phyloP scores from a whole-genome alignment of 2,888 invertebrate species.

The Drosophila incognita region DNA sequence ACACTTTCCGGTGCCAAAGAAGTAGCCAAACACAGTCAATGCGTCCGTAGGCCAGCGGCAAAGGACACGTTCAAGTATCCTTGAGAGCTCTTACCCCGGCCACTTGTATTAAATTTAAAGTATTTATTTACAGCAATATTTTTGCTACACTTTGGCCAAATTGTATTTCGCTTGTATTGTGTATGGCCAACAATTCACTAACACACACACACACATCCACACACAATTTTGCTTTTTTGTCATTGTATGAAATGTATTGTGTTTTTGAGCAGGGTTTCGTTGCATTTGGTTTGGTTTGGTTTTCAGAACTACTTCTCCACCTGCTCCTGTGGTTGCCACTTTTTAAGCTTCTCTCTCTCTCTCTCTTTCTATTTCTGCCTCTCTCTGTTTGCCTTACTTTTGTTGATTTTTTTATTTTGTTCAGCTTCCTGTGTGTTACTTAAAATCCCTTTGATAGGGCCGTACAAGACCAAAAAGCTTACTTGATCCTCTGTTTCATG shows the following conservation, averaged over 20 bases:
- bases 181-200: constrained; percentile 36
- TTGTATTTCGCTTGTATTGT: constrained; percentile 55
- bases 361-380: background rate
- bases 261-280: constrained; percentile 50
- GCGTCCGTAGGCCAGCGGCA: constrained; percentile 4
- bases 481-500: background rate
- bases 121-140: constrained; percentile 77
- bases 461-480: constrained; percentile 13
- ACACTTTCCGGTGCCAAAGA: constrained; percentile 60
- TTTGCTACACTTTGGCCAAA: constrained; percentile 73
- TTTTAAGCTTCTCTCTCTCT: constrained; percentile 26
- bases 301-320: constrained; percentile 17
- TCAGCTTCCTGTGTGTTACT: constrained; percentile 4
- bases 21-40: background rate
- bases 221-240: constrained; percentile 5
- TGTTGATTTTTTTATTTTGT: constrained; percentile 9
- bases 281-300: constrained; percentile 37
- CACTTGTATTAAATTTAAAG: constrained; percentile 75
- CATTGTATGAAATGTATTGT: constrained; percentile 58
- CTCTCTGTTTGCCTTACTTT: background rate
- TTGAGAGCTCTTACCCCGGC: constrained; percentile 40
- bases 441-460: constrained; percentile 19
- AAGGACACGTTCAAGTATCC: constrained; percentile 37
- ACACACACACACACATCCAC: constrained; percentile 15
- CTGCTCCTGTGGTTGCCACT: constrained; percentile 34